Base-by-base conservation (phyloP, 2,797 vertebrate genomes). In the Gallirallus australis region DNA sequence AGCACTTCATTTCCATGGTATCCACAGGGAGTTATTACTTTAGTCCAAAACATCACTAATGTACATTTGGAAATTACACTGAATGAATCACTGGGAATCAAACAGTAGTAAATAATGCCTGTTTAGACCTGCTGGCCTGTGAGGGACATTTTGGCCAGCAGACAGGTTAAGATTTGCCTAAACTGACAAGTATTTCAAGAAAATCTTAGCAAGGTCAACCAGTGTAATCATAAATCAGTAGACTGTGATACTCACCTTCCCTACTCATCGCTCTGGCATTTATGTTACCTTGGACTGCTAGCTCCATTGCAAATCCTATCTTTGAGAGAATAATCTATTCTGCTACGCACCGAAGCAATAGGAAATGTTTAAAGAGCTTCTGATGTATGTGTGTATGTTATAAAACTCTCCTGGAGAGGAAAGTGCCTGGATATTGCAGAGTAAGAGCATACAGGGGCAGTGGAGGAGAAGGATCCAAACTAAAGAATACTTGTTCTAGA, bases 351-450 rank as follows among this genome's bases (percentile, higher is more conserved):
- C 23, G 54, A 80, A 92, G 80, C 63, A 68, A 82, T 54, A 42
- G 53, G 61, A 86, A 80, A 10, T 17, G 8, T 88, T 95, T 89
- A 85, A 95, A 80, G 84, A 88, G 68, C 69, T 90, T 84, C 53
- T n/a, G 25, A 61, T 80, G 2, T 2, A 5, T 25, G 42, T 82
- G 5, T 25, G 42, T 83, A 31, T 35, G 75, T 79, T 83, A 53
- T 13, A 71, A 77, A 81, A 59, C 27, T 24, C 11, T 3, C 3
- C 11, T 1, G 4, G 59, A 24, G 61, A 89, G 42, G 57, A 92
- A 23, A 39, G 27, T 15, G 73, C 82, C 39, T 56, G 31, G 80
- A 86, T 83, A 88, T 28, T 66, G 68, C 8, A 80, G 31, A 33
- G 33, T 52, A n/a, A 54, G 61, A 82, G 65, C 70, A 45, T 71